Base-by-base conservation (phyloP, 2,113 vertebrate genomes). In the Hyperoodon ampullatus region DNA sequence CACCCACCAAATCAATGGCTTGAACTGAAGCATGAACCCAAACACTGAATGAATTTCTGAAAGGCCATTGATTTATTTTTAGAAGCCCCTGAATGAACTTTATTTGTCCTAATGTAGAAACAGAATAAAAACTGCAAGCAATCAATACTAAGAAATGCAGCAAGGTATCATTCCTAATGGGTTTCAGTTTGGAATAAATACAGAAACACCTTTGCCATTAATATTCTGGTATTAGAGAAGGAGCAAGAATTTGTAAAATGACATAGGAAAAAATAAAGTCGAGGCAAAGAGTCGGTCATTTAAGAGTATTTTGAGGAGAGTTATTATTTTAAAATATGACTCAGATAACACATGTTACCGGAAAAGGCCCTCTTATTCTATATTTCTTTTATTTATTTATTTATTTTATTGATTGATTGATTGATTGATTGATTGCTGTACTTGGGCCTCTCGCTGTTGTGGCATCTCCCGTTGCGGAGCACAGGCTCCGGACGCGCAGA, bases 31-130 rank as follows among this genome's bases (percentile, higher is more conserved):
- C 58, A 63, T 80, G 83, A 71, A 83, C 58, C 53, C 65, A 97
- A 93, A 96, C 24, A 82, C 81, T n/a, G 35, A 82, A 50, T 72
- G 33, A 72, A 87, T 90, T 94, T 96, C 66, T 91, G 55, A 78
- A 96, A 93, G 2, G 13, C 33, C 35, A 71, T 60, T 90, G 72
- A 55, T 95, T 96, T 97, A 88, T 65, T 97, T 96, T 88, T 93
- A 78, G 61, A 95, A 80, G 13, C 91, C 35, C 5, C 23, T 82
- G 58, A 85, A 65, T 94, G 33, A 93, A 90, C 92, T 94, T 93
- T 93, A 60, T 88, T 90, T 93, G 55, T 89, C 19, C 6, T 93
- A 80, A 74, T 87, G 50, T 72, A 86, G 47, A 92, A 90, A 53
- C 23, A 81, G 60, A 87, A 92, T 93, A 89, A 93, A 95, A 97